phyloP scores from a whole-genome alignment of 2,797 vertebrate genomes.

The Lacerta agilis region DNA sequence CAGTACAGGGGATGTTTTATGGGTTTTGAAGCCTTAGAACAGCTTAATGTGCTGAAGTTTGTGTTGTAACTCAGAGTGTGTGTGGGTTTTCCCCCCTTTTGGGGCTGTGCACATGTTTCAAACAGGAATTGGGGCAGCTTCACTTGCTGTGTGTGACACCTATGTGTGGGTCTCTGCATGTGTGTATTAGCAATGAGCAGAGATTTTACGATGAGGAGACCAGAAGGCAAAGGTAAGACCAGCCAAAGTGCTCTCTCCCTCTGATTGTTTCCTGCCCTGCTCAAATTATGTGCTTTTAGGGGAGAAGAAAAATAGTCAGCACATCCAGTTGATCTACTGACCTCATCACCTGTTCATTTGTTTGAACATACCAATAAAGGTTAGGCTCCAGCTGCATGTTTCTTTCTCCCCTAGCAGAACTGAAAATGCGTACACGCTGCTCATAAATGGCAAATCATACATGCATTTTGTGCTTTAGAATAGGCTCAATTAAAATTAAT shows the following conservation, averaged over 20 bases:
- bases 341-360: too few species aligned
- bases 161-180: background rate
- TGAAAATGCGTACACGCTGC: background rate
- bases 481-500: background rate
- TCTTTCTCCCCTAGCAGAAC: background rate
- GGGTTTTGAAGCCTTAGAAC: conserved; percentile 17
- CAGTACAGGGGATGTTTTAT: conserved; percentile 5
- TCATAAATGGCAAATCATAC: background rate
- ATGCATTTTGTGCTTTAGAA: background rate
- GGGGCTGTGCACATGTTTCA: background rate
- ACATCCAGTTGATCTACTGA: background rate
- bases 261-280: background rate
- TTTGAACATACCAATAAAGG: background rate
- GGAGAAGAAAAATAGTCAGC: background rate
- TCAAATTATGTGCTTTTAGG: background rate
- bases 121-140: background rate
- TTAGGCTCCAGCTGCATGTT: background rate
- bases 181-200: background rate
- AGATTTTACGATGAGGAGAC: background rate
- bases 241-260: background rate
- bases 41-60: background rate
- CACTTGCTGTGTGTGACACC: too few species aligned
- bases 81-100: background rate
- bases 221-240: background rate
- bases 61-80: background rate